Evolutionary conservation across 2,113 vertebrate genomes (phyloP), one percentile per base, ranked within the genome.

Genomic region (Sturnus vulgaris): DNA sequence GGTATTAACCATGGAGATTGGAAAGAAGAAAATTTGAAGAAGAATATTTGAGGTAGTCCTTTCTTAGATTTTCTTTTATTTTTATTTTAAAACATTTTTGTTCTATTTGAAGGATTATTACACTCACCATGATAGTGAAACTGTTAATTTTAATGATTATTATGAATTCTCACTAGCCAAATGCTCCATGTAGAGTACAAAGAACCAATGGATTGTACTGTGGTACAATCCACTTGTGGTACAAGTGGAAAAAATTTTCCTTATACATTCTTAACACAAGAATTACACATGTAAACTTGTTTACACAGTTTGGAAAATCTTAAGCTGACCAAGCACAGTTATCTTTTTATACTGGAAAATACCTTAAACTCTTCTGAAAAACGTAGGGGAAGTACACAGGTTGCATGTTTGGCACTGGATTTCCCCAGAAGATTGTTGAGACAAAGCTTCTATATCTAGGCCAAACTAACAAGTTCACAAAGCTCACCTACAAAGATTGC

Each of bases 1-100:
- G 83, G 81, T 92, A 96, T 97, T 95, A 96, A 88, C 76, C 96
- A 91, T 69, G n/a, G 91, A 97, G 90, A 97, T 22, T 94, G 91
- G 44, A 90, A 88, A 88, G 39, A 61, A 94, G 55, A 92, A 52
- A 71, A 84, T 18, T 12, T 73, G 49, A 27, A 93, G 65, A 89
- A 20, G 23, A 88, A 92, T 37, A 89, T 85, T 37, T 84, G 61
- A 95, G 92, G 60, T 42, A 93, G 69, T 15, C 35, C 59, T 65
- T 84, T 64, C 40, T 82, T 4, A 35, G 20, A 71, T 59, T 25
- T 65, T 44, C 33, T 11, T 27, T n/a, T 27, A 10, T 46, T 39
- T 31, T 46, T 87, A 35, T 30, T 52, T 20, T 1, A 55, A 86
- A 44, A 18, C 28, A 71, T 2, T 57, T 40, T 40, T 78, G 15